phyloP scores from a whole-genome alignment of 64 coral and sea anemone genomes.

The Stichodactyla helianthus region DNA sequence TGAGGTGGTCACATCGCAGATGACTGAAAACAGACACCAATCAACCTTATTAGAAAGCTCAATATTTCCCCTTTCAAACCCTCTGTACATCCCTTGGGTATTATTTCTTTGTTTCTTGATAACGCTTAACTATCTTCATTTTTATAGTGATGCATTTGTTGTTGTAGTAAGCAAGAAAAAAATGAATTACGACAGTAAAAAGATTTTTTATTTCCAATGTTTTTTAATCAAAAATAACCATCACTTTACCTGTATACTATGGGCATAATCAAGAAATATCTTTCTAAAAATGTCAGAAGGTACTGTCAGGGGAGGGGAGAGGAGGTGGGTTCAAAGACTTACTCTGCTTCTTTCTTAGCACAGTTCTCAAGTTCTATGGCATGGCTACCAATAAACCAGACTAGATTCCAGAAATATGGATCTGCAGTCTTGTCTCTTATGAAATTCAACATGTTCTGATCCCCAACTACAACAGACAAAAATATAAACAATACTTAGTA shows the following conservation, averaged over 20 bases:
- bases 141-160: too few species aligned
- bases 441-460: conserved; percentile 94
- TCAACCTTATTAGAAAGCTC: not conserved
- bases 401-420: conserved; percentile 94
- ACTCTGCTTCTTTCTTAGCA: conserved; percentile 85
- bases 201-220: too few species aligned
- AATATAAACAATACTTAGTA: not conserved
- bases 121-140: too few species aligned
- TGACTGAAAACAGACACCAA: conserved; percentile 49
- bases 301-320: too few species aligned
- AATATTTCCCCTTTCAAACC: not conserved
- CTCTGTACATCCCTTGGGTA: too few species aligned
- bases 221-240: too few species aligned
- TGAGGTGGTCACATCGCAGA: conserved; percentile 81
- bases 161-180: too few species aligned
- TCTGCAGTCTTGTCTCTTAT: conserved; percentile 97
- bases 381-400: conserved; percentile 99
- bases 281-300: too few species aligned
- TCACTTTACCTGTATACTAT: too few species aligned
- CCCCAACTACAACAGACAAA: conserved; percentile 63
- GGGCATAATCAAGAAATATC: too few species aligned
- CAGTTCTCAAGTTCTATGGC: conserved; percentile 94
- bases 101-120: too few species aligned
- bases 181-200: too few species aligned
- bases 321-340: conserved; percentile 20